Conservation (phyloP, 2,113 vertebrate genomes). For the Protobothrops flavoviridis region DNA sequence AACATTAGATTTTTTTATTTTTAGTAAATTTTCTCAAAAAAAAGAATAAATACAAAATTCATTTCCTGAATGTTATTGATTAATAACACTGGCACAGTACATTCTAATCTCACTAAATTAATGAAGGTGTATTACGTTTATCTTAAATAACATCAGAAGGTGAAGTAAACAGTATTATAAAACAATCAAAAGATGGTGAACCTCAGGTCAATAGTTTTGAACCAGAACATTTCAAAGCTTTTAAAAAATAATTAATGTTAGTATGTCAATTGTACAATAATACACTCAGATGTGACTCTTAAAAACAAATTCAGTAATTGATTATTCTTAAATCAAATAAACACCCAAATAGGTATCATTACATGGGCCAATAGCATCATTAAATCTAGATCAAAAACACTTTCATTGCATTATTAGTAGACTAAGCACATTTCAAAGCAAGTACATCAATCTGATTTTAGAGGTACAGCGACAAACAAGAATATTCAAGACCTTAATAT, state of each 20-base stretch:
- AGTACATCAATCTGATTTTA: neutral
- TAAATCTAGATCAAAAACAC: neutral
- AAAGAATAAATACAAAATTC: neutral
- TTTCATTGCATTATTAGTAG: neutral
- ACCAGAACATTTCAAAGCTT: neutral
- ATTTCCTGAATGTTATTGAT: neutral
- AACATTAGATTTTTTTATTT: neutral
- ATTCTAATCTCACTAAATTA: neutral
- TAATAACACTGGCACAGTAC: neutral
- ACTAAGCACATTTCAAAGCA: neutral
- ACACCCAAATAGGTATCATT: neutral
- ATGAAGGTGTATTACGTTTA: neutral
- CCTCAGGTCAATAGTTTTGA: neutral
- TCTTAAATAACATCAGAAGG: neutral
- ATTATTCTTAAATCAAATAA: neutral
- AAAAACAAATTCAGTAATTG: neutral
- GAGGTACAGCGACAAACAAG: neutral
- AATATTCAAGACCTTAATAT: neutral
- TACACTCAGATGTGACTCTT: neutral
- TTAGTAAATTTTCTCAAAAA: neutral
- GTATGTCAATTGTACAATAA: neutral
- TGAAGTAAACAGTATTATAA: neutral
- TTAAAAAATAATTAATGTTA: neutral
- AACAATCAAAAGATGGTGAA: neutral
- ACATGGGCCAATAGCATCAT: neutral